Evolutionary conservation across 2,888 invertebrate genomes (phyloP), one percentile per base, ranked within the genome.

Genomic region (Lithosia quadra): DNA sequence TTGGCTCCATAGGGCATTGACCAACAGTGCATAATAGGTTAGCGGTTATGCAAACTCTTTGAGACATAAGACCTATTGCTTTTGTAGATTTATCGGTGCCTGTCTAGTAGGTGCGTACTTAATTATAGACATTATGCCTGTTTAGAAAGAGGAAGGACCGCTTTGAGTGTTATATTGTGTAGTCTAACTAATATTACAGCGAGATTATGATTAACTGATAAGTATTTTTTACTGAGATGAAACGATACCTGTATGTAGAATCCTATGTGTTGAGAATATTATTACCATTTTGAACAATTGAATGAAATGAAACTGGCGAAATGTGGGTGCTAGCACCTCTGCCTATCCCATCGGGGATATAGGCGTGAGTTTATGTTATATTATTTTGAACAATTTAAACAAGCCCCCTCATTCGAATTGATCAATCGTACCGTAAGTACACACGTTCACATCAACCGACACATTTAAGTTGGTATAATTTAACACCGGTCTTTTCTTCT

Each of bases 1-100:
- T 70, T 67, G 60, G 49, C 71, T 63, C 70, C 9, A 84, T 84
- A 86, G 86, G 83, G 82, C 79, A 82, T 64, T 76, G 85, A 69
- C 79, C 84, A 80, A 55, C 21, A 49, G 24, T 49, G 56, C 61
- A 53, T 33, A 0, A 78, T 82, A 84, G 81, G 81, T 83, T 77
- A 77, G 60, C 9, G 36, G 55, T 76, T 77, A 74, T 72, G 78
- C 77, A 78, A 83, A 75, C 63, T 49, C 33, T 39, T 67, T 76
- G 71, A 75, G 58, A 73, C 72, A 79, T 70, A 72, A 67, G 53
- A 58, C 57, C 49, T 59, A 9, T 65, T 33, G 13, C 34, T 53
- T 43, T 63, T 33, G 33, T 8, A 65, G 49, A 62, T 65, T 33
- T 36, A 15, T 56, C n/a, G 24, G 56, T 56, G 59, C 15, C n/a